Evolutionary conservation across 35 echinoderm and acorn worm genomes (phyloP), one percentile per base, ranked within the genome.

Genomic region (Heliocidaris erythrogramma): DNA sequence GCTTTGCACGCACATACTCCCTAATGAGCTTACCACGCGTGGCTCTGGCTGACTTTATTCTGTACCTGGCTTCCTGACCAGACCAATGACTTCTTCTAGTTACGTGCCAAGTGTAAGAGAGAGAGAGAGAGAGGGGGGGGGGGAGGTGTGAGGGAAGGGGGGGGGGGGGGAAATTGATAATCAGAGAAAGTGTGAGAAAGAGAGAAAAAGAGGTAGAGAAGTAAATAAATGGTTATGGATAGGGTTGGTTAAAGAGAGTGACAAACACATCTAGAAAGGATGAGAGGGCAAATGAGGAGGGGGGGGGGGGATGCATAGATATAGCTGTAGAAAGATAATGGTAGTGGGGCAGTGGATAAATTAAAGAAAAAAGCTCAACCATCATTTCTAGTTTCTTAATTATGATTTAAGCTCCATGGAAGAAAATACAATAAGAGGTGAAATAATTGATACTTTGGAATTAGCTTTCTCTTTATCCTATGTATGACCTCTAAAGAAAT

Each of bases 1-100:
- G 87, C 87, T 32, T 89, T 89, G 87, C 87, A 89, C 87, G 87
- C 87, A 89, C 87, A 47, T 89, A 32, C 87, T 48, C 87, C 31
- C 87, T 89, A 89, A 89, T 89, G 87, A 48, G 87, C 87, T 89
- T 89, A 47, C 21, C 87, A 89, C 87, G 32, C 87, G 16, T 48
- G 29, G 31, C 87, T 32, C 32, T 47, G 31, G 87, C 87, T 48
- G 47, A 18, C 87, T 30, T 48, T 9, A 16, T 12, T n/a, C 87
- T 48, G 17, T 89, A 89, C 87, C 87, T 89, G 87, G 31, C 87
- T 89, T 89, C 87, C 87, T 89, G 87, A 48, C 18, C 47, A 89
- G 87, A 89, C 87, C 87, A 89, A 7, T 89, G 87, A 32, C 87
- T 89, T 89, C 30, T 88, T 32, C 30, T 42, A 30, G 30, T 48